Conservation (phyloP, 92 coral and sea anemone genomes). For the Epizoanthus fatuus region DNA sequence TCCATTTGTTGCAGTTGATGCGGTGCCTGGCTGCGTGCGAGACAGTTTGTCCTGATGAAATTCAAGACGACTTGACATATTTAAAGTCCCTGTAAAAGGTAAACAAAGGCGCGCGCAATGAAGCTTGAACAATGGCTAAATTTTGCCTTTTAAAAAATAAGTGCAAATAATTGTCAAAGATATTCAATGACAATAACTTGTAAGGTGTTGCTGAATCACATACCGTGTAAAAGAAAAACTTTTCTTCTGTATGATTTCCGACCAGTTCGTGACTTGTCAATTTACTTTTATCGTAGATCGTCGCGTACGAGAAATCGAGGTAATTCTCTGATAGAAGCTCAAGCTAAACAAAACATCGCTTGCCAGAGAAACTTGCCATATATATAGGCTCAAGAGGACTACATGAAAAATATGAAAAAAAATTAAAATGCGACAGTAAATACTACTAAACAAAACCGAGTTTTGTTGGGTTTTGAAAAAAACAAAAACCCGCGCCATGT, state of each 20-base stretch:
- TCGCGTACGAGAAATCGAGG: background rate
- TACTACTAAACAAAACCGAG: too few species aligned
- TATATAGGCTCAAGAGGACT: too few species aligned
- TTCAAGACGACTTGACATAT: background rate
- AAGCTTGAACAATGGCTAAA: too few species aligned
- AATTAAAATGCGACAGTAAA: too few species aligned
- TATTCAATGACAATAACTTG: too few species aligned
- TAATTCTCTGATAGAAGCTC: background rate
- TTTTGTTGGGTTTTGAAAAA: too few species aligned
- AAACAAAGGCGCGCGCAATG: background rate
- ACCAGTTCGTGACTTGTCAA: background rate
- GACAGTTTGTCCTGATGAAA: background rate
- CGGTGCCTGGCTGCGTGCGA: background rate
- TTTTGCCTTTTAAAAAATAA: background rate
- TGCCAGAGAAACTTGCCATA: too few species aligned
- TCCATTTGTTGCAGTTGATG: background rate
- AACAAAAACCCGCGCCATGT: too few species aligned
- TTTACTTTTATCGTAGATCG: background rate
- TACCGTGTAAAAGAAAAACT: background rate
- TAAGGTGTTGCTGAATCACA: too few species aligned
- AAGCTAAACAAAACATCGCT: background rate
- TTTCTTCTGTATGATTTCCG: background rate
- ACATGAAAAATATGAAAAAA: too few species aligned
- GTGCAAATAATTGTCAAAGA: background rate
- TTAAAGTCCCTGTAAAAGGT: background rate